phyloP scores from a whole-genome alignment of 1,140 invertebrate species.

The Halictus rubicundus region DNA sequence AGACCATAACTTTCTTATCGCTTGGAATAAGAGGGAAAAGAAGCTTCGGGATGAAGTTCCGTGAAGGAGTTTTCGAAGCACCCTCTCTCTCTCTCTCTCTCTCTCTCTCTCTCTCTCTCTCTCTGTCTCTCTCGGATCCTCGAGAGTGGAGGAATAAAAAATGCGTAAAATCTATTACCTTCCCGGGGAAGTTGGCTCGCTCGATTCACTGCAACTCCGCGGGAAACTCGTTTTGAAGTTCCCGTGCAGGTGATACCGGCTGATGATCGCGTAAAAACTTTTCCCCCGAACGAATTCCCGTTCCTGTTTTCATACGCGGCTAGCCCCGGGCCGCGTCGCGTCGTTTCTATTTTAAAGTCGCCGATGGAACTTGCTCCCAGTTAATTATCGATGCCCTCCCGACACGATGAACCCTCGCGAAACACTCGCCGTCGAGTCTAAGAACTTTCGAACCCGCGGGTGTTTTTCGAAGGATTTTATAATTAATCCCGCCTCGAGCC shows the following conservation, averaged over 20 bases:
- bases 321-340: background rate
- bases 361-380: background rate
- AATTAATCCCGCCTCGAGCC: background rate
- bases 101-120: no score
- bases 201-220: background rate
- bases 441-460: no score
- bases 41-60: background rate
- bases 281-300: background rate
- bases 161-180: slow-evolving; percentile 21
- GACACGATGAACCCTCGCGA: background rate
- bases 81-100: no score
- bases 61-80: background rate
- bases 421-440: no score
- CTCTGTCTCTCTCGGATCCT: background rate
- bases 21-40: background rate
- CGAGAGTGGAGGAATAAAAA: slow-evolving; percentile 4
- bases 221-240: slow-evolving; percentile 37
- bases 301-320: slow-evolving; percentile 1
- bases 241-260: background rate
- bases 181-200: background rate
- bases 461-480: background rate
- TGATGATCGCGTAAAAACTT: slow-evolving; percentile 36
- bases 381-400: slow-evolving; percentile 22
- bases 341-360: slow-evolving; percentile 23
- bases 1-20: background rate